These are phyloP conservation scores for Sphinx pinastri DNA, from an alignment of 2,888 invertebrate species.

Conservation along the genomic window DNA sequence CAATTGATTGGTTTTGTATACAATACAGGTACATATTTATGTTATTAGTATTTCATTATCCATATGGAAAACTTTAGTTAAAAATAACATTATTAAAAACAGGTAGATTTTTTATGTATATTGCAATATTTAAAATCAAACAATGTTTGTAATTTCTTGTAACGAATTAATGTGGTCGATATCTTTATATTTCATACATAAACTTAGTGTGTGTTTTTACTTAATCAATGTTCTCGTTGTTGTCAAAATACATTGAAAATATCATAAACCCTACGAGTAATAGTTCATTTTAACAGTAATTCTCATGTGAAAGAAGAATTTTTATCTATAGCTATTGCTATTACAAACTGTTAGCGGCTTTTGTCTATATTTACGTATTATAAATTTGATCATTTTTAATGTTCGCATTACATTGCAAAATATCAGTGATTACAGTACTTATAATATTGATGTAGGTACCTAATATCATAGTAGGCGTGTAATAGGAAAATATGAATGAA, in stretches of 20 bases:
- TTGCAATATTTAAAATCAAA: background rate
- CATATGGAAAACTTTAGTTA: background rate
- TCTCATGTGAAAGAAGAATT: background rate
- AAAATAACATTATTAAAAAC: background rate
- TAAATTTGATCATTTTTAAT: too few species aligned
- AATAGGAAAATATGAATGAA: slow-evolving; percentile 5
- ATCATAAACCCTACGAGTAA: slow-evolving; percentile 1
- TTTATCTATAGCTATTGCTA: background rate
- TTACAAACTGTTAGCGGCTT: background rate
- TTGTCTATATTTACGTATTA: background rate
- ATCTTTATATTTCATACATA: slow-evolving; percentile 8
- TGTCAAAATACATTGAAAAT: slow-evolving; percentile 2
- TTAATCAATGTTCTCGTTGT: slow-evolving; percentile 18
- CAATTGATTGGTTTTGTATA: background rate
- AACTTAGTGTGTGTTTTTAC: slow-evolving; percentile 12
- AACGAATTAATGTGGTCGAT: slow-evolving; percentile 12
- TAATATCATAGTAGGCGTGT: background rate
- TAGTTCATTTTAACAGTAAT: background rate
- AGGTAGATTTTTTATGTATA: background rate
- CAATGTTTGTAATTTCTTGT: slow-evolving; percentile 1
- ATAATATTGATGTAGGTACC: background rate
- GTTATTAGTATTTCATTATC: background rate
- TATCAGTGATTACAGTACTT: background rate
- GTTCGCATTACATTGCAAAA: background rate
- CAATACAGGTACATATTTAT: background rate